phyloP scores from a whole-genome alignment of 2,888 invertebrate species.

The Chalcis sispes region DNA sequence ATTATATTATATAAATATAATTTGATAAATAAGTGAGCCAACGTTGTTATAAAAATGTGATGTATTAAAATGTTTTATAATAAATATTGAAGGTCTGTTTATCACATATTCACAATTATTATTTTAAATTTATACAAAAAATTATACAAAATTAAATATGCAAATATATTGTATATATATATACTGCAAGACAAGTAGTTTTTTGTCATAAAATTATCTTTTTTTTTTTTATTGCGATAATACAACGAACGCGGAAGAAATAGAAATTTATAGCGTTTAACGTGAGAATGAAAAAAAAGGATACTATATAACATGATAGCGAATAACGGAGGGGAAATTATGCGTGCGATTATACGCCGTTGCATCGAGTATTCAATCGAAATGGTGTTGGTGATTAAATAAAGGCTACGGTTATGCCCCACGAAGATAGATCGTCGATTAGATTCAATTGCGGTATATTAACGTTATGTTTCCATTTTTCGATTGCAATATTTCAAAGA shows the following conservation, averaged over 20 bases:
- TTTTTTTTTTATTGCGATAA: no score
- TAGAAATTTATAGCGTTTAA: slow-evolving; percentile 24
- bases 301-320: neutral
- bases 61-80: no score
- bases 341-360: slow-evolving; percentile 36
- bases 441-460: neutral
- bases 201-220: no score
- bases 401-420: neutral
- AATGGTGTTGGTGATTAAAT: neutral
- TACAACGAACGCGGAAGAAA: slow-evolving; percentile 47
- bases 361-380: neutral
- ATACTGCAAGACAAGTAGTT: no score
- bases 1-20: no score
- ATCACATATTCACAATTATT: no score
- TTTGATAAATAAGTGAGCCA: no score
- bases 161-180: no score
- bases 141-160: neutral
- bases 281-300: slow-evolving; percentile 24
- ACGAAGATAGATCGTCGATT: slow-evolving; percentile 1
- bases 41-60: no score
- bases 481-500: neutral
- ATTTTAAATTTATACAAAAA: no score
- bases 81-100: no score
- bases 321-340: slow-evolving; percentile 31
- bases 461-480: neutral